Evolutionary conservation across 1,140 invertebrate genomes (phyloP), one percentile per base, ranked within the genome.

Genomic region (Physella acuta): DNA sequence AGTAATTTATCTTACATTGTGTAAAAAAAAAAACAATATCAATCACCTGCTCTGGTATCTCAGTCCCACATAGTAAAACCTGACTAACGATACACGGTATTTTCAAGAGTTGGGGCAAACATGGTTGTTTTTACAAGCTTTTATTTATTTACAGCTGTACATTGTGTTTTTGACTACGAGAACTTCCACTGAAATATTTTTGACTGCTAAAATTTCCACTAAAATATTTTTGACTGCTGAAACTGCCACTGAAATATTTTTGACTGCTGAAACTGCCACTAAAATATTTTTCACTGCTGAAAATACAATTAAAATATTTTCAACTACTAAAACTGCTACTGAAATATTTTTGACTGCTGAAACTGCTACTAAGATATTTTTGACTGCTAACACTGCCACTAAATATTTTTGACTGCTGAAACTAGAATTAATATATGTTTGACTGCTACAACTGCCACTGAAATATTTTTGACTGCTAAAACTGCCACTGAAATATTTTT

Each of bases 301-400:
- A 14, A 49, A 11, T 49, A 49, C 44, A 14, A 49, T n/a, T 49
- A 49, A 11, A 14, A 49, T n/a, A 14, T 14, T n/a, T 49, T 14
- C 44, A 14, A 62, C 30, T 37, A 37, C 34, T 37, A 62, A 14
- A 16, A 62, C 34, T 62, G 14, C 36, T 37, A 62, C 36, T 62
- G 34, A 16, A 17, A 62, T 26, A 33, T 17, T 26, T 62, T 33
- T 36, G 16, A 62, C 36, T 62, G 17, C 34, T 16, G 17, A 14
- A 37, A 31, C 20, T 62, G 20, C 16, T 16, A n/a, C 20, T 20
- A 62, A 11, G 11, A 49, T n/a, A 14, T 14, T n/a, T 49, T 11
- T n/a, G 11, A 49, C 44, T 49, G n/a, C 44, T 49, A n/a, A 11
- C n/a, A 49, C 44, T 49, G 44, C 44, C n/a, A 49, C 44, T 49